These are phyloP conservation scores for Orbicella faveolata DNA, from an alignment of 64 coral and sea anemone species.

Conservation along the genomic window DNA sequence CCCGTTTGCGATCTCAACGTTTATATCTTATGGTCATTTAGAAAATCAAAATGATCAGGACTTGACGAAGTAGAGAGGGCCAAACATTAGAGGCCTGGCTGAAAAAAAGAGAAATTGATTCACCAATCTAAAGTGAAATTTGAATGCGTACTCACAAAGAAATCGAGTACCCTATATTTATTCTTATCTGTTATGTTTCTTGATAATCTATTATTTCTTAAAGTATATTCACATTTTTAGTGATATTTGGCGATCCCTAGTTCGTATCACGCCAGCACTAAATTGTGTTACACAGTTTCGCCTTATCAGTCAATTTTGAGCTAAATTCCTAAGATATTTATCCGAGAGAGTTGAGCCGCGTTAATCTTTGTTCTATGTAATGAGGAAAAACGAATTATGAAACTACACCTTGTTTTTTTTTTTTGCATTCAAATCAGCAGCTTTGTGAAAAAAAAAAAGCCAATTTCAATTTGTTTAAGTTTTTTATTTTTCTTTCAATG, in stretches of 20 bases:
- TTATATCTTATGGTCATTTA: not conserved
- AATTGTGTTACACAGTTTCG: not conserved
- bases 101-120: conserved; percentile 29
- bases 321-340: no score
- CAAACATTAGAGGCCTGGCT: conserved; percentile 19
- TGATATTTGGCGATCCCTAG: not conserved
- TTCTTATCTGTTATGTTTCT: conserved; percentile 31
- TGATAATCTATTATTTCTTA: conserved; percentile 35
- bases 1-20: not conserved
- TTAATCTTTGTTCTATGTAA: not conserved
- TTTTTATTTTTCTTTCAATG: not conserved
- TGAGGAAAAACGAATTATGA: no score
- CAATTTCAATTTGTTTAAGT: not conserved
- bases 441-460: not conserved
- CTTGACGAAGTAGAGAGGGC: conserved; percentile 22
- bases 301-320: no score
- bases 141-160: conserved; percentile 55
- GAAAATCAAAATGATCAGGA: conserved; percentile 16
- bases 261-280: not conserved
- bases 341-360: not conserved
- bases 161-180: conserved; percentile 49
- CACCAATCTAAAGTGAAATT: conserved; percentile 40
- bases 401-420: not conserved
- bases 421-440: not conserved
- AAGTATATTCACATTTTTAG: conserved; percentile 29